A percentile compares a stretch with the other conserved stretches of the same genome.
Conservation (phyloP, 2,113 vertebrate genomes). For the Pseudorectes ferrugineus region DNA sequence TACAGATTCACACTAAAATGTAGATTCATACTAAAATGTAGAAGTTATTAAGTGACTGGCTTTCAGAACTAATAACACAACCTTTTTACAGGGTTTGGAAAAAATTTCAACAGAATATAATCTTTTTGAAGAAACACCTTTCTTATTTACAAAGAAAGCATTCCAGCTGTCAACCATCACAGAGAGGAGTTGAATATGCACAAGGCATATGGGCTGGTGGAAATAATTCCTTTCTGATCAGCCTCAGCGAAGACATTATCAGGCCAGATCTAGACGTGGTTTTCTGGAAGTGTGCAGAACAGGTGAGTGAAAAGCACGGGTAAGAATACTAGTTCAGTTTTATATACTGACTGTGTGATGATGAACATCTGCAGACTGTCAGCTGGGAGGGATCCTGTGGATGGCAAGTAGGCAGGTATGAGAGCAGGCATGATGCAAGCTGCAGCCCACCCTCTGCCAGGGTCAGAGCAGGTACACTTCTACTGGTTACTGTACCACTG, state of each 20-base stretch:
- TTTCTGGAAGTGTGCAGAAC: not conserved
- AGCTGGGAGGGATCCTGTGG: not conserved
- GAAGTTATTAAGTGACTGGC: not conserved
- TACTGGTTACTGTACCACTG: not conserved
- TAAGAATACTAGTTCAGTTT: not conserved
- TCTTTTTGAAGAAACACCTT: not conserved
- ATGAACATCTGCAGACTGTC: not conserved
- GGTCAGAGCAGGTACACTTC: not conserved
- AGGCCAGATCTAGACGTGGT: not conserved
- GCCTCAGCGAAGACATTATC: not conserved
- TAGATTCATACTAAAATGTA: not conserved
- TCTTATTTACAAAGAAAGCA: not conserved
- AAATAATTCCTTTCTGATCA: not conserved
- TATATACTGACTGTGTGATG: not conserved
- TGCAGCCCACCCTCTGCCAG: rapidly evolving
- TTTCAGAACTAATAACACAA: not conserved
- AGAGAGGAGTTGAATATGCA: not conserved
- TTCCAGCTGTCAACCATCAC: not conserved
- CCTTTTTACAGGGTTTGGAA: not conserved
- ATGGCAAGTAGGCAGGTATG: not conserved
- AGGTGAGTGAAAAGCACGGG: not conserved
- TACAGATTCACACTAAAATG: not conserved
- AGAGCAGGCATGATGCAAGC: not conserved
- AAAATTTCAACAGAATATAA: not conserved
- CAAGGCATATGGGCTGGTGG: not conserved